A percentile compares a stretch with the other conserved stretches of the same genome.
Conservation (phyloP, 2,113 vertebrate species). For the Poicephalus gulielmi region DNA sequence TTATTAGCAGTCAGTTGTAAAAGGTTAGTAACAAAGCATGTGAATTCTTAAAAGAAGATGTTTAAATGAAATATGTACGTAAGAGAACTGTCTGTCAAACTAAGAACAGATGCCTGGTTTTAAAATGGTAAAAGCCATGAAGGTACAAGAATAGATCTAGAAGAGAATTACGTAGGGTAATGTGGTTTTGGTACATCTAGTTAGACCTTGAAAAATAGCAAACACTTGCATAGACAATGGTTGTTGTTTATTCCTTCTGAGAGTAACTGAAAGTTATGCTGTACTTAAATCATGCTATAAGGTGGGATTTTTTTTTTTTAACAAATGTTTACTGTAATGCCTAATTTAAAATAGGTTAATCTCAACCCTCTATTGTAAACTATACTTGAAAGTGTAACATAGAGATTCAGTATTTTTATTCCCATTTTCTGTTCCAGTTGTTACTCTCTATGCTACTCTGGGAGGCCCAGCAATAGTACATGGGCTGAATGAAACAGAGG, state of each 20-base stretch:
- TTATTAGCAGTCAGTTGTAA: background rate
- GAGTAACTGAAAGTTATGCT: background rate
- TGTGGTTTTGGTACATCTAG: background rate
- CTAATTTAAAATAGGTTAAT: background rate
- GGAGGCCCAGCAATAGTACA: slow-evolving; percentile 92
- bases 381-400: background rate
- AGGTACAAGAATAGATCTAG: background rate
- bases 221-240: background rate
- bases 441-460: slow-evolving; percentile 92
- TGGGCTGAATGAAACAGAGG: slow-evolving; percentile 89
- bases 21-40: background rate
- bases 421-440: slow-evolving; percentile 77
- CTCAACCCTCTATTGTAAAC: background rate
- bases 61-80: background rate
- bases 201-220: background rate
- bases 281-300: background rate
- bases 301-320: background rate
- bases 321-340: background rate
- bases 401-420: background rate
- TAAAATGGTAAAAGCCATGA: background rate
- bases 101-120: background rate
- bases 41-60: background rate
- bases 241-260: background rate
- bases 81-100: background rate
- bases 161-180: background rate